Percentiles rank a stretch among this genome's conserved stretches.
Conservation (phyloP, 2,113 vertebrate species). For the Dinomys branickii region DNA sequence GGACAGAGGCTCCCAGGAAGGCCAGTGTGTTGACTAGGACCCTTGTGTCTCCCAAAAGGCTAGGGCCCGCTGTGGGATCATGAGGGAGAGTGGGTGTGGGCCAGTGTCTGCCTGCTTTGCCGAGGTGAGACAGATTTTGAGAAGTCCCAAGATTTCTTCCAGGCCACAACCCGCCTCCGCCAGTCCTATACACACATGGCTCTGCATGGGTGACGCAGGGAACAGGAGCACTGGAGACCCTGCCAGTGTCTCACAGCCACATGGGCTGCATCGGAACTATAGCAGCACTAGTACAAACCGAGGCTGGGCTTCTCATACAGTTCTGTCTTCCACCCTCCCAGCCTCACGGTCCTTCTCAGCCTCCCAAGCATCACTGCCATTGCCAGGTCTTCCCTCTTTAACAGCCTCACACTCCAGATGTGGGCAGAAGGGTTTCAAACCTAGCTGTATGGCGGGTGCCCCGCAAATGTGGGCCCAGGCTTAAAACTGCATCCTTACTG, state of each 20-base stretch:
- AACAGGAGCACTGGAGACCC: background rate
- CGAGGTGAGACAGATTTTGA: background rate
- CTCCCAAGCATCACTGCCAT: background rate
- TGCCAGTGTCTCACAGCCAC: fast-evolving
- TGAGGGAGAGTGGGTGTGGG: background rate
- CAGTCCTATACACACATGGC: background rate
- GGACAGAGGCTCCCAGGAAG: background rate
- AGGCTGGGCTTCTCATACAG: too few species aligned
- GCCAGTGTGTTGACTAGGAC: background rate
- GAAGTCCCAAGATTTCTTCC: background rate
- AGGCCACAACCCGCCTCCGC: background rate
- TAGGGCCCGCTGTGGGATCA: fast-evolving
- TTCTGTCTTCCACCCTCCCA: background rate
- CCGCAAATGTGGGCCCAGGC: too few species aligned
- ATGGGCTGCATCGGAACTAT: background rate
- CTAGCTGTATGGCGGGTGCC: background rate
- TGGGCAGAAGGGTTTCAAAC: background rate
- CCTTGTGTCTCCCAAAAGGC: background rate
- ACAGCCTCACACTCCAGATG: background rate
- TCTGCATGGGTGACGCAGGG: fast-evolving
- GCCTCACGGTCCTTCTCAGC: background rate
- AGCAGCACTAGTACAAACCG: background rate
- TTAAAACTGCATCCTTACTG: background rate
- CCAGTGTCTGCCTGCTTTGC: background rate
- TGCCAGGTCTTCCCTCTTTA: background rate